Percentiles rank a stretch among this genome's conserved stretches.
Conservation (phyloP, 1,140 invertebrate genomes). For the Anastrepha ludens region DNA sequence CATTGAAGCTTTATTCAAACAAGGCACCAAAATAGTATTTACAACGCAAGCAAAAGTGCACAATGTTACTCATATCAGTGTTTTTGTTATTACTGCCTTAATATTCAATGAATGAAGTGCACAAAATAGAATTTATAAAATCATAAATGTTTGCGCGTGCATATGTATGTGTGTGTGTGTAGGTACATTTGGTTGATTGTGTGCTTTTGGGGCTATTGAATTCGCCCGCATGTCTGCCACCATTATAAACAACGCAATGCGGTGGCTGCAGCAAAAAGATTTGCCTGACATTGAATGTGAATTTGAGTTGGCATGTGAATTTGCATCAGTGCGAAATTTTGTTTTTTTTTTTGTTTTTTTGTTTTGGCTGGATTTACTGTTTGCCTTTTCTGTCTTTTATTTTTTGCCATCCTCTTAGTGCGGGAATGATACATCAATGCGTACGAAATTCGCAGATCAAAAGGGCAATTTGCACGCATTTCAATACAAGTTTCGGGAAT, state of each 20-base stretch:
- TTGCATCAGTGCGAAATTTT: not conserved
- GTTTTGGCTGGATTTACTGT: no score
- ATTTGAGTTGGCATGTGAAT: not conserved
- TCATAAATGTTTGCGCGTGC: not conserved
- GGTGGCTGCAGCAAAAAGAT: not conserved
- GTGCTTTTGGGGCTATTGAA: not conserved
- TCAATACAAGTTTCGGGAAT: not conserved
- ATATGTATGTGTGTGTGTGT: not conserved
- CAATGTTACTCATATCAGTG: not conserved
- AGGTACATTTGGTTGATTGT: not conserved
- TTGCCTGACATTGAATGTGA: conserved; percentile 26
- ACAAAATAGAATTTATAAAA: conserved; percentile 11
- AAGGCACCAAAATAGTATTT: not conserved
- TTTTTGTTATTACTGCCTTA: not conserved
- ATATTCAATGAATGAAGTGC: conserved; percentile 34
- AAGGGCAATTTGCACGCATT: conserved; percentile 33
- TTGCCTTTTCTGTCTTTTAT: not conserved
- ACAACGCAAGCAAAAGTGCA: not conserved
- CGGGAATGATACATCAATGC: conserved; percentile 16
- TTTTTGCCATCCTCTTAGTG: not conserved
- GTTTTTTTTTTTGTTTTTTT: not conserved
- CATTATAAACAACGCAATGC: not conserved
- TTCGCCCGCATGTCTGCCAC: not conserved
- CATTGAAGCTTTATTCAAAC: conserved; percentile 7
- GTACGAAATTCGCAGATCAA: not conserved